Conservation (phyloP, 2,888 invertebrate genomes). For the Drosophila falleni region DNA sequence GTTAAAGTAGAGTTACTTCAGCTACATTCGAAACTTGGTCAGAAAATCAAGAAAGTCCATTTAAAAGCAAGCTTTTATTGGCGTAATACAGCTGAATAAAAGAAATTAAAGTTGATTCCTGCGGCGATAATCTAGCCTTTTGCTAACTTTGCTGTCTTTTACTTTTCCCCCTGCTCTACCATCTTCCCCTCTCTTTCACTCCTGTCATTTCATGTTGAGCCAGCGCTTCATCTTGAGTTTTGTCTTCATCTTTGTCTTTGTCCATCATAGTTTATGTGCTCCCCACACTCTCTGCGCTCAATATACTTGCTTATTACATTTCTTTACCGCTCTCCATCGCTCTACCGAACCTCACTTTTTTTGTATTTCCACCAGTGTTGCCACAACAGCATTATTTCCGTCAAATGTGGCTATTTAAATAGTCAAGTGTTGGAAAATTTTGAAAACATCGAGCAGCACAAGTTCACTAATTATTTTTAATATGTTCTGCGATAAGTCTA, state of each 20-base stretch:
- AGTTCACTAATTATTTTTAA: no score
- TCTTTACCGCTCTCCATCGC: slow-evolving; percentile 14
- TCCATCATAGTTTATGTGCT: slow-evolving; percentile 62
- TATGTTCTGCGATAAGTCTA: no score
- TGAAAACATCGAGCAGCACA: neutral
- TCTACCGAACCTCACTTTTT: neutral
- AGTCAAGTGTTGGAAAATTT: neutral
- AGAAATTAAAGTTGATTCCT: slow-evolving; percentile 52
- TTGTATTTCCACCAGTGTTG: slow-evolving; percentile 1
- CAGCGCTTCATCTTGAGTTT: slow-evolving; percentile 12
- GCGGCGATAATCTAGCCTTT: slow-evolving; percentile 42
- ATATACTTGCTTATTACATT: slow-evolving; percentile 56
- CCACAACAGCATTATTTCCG: neutral
- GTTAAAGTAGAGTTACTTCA: neutral
- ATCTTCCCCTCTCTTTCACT: neutral
- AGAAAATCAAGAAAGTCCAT: slow-evolving; percentile 32
- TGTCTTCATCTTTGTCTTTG: slow-evolving; percentile 22
- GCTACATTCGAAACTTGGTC: neutral
- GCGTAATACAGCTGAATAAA: slow-evolving; percentile 38
- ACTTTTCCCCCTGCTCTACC: neutral
- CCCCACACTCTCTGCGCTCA: slow-evolving; percentile 12
- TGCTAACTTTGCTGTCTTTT: slow-evolving; percentile 39
- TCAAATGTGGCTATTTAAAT: neutral
- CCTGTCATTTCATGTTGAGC: slow-evolving; percentile 1
- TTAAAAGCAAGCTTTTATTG: slow-evolving; percentile 52